phyloP scores from a whole-genome alignment of 2,113 vertebrate species.

The Zingel zingel region DNA sequence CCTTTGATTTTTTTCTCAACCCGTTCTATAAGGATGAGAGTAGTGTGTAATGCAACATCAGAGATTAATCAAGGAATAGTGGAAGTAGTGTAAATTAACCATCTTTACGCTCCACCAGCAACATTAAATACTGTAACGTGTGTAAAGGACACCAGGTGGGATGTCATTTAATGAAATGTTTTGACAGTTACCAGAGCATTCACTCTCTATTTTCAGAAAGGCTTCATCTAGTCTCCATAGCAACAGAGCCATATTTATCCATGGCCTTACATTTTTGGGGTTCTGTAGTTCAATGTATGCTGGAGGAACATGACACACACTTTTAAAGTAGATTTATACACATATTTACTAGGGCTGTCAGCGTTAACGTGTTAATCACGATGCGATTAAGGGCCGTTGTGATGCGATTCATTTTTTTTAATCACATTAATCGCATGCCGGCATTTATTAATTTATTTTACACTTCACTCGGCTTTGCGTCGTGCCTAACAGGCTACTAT shows the following conservation, averaged over 20 bases:
- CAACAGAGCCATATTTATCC: constrained; percentile 27
- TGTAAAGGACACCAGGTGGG: constrained; percentile 3
- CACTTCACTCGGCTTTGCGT: no score
- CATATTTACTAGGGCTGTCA: no score
- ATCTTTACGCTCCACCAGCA: background rate
- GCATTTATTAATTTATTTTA: no score
- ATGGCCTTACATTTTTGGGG: constrained; percentile 18
- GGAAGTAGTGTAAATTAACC: background rate
- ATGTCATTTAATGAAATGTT: constrained; percentile 25
- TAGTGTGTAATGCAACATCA: no score
- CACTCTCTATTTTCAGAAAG: constrained; percentile 23
- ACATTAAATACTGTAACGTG: background rate
- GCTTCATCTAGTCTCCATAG: constrained; percentile 40
- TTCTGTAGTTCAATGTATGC: background rate
- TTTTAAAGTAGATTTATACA: background rate
- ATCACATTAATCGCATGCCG: no score
- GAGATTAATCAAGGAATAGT: background rate
- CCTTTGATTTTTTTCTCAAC: no score
- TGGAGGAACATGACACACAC: background rate
- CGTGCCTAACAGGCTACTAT: no score
- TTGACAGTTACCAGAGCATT: constrained; percentile 24
- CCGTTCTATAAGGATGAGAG: no score
- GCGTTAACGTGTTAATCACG: no score
- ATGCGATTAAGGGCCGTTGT: no score
- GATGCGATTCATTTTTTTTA: no score